Conservation (phyloP, 2,113 vertebrate species). For the Nasalis larvatus region DNA sequence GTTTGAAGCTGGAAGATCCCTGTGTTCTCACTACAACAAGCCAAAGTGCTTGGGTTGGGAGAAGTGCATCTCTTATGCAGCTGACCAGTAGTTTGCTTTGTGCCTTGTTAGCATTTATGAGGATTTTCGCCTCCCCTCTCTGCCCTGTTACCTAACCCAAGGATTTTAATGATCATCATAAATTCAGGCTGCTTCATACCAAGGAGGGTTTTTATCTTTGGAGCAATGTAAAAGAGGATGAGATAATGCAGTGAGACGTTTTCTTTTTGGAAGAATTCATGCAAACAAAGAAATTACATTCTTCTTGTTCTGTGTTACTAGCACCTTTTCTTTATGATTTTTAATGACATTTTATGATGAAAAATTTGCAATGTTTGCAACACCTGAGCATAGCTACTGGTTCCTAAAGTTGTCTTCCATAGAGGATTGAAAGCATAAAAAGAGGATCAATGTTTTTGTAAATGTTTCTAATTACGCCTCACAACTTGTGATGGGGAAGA, state of each 20-base stretch:
- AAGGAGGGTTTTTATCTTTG: slow-evolving; percentile 39
- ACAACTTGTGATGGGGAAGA: not conserved
- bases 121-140: not conserved
- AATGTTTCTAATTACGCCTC: slow-evolving; percentile 44
- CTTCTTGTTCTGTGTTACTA: slow-evolving; percentile 33
- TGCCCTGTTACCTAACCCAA: slow-evolving; percentile 1
- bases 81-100: slow-evolving; percentile 17
- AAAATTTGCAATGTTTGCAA: slow-evolving; percentile 70
- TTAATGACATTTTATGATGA: slow-evolving; percentile 71
- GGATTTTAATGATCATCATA: slow-evolving; percentile 26
- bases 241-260: not conserved
- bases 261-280: slow-evolving; percentile 45
- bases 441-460: slow-evolving; percentile 10
- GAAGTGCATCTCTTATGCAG: not conserved
- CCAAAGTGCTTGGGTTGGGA: not conserved
- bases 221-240: not conserved
- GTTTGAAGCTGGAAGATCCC: not conserved
- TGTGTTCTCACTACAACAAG: not conserved
- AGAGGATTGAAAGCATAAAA: slow-evolving; percentile 60
- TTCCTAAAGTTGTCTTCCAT: slow-evolving; percentile 69
- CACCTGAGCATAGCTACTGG: slow-evolving; percentile 69
- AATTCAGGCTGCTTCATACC: slow-evolving; percentile 26
- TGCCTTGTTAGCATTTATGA: slow-evolving; percentile 17
- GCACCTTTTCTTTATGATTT: slow-evolving; percentile 61
- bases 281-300: not conserved